phyloP scores from a whole-genome alignment of 1,140 invertebrate species.

The Campoletis sonorensis region DNA sequence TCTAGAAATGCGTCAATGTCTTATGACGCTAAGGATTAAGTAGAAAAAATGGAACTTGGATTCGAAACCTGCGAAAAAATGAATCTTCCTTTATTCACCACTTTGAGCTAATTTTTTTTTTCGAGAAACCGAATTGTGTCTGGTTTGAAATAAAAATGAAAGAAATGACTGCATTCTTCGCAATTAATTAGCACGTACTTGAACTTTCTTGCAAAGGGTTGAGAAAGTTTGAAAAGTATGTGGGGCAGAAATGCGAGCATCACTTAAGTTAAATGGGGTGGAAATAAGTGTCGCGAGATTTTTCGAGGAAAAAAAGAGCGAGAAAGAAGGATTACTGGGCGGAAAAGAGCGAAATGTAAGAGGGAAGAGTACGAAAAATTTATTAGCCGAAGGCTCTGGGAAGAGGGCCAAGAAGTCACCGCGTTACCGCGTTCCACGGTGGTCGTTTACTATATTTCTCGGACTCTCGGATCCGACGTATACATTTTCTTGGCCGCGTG shows the following conservation, averaged over 20 bases:
- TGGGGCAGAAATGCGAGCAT: neutral
- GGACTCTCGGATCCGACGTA: constrained; percentile 10
- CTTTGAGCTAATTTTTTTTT: too few relatives aligned
- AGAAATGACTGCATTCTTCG: too few relatives aligned
- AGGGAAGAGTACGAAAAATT: constrained; percentile 8
- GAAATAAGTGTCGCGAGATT: constrained; percentile 3
- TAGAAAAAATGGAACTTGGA: too few relatives aligned
- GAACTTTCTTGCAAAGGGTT: too few relatives aligned
- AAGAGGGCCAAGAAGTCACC: constrained; percentile 7
- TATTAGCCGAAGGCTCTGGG: constrained; percentile 12
- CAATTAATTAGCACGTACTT: too few relatives aligned
- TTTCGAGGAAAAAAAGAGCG: neutral
- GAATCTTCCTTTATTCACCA: too few relatives aligned
- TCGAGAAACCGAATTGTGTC: too few relatives aligned
- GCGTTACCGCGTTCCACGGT: constrained; percentile 35
- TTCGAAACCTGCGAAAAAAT: too few relatives aligned
- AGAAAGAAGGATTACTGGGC: neutral
- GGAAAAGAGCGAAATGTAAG: neutral
- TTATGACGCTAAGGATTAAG: too few relatives aligned
- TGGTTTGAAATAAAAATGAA: too few relatives aligned
- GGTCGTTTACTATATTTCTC: constrained; percentile 36
- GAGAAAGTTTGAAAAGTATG: too few relatives aligned
- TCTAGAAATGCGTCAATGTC: too few relatives aligned
- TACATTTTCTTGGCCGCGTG: constrained; percentile 24
- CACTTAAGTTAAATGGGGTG: neutral